Evolutionary conservation across 2,888 invertebrate species (phyloP), one percentile per base, ranked within the genome.

Genomic region (Daptonema setosum): DNA sequence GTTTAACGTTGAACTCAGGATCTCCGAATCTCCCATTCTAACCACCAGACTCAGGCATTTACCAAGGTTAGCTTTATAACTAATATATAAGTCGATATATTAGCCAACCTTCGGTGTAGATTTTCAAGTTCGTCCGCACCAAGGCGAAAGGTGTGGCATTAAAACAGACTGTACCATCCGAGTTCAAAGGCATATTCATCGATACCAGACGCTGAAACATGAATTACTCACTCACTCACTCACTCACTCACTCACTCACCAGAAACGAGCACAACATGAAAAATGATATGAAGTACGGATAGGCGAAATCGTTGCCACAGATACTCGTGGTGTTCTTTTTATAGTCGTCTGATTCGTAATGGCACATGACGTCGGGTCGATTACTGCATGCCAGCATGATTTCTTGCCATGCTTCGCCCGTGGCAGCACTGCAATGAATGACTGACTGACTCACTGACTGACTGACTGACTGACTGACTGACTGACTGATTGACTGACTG

Each of bases 151-250:
- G 76, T 0, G 97, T 97, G 5, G 97, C 95, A 72, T 97, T 97
- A 73, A 97, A 97, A 66, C 93, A 80, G 1, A 97, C 95, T 0
- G 95, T 97, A 1, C 97, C 97, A 69, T 97, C 97, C 61, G 88
- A 90, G 71, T 97, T 97, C 56, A 97, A 76, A 0, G 97, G 97
- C 97, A 97, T 97, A 72, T 97, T 97, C 97, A 97, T 97, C 1
- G 93, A 90, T 14, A 97, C 95, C 54, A 97, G 78, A 60, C 93
- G 80, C 80, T 81, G 73, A 48, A 68, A 62, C 8, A 35, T 35
- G 8, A 35, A 35, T 11, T 35, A 11, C 8, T 35, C 8, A 11
- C 35, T 35, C 35, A 35, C 35, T 8, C 17, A 35, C 17, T 35
- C 14, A 47, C 11, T 17, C 11, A 20, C 11, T 5, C n/a, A 8